These are phyloP conservation scores for Ptychadena robeensis DNA, from an alignment of 2,797 vertebrate genomes.

Conservation along the genomic window DNA sequence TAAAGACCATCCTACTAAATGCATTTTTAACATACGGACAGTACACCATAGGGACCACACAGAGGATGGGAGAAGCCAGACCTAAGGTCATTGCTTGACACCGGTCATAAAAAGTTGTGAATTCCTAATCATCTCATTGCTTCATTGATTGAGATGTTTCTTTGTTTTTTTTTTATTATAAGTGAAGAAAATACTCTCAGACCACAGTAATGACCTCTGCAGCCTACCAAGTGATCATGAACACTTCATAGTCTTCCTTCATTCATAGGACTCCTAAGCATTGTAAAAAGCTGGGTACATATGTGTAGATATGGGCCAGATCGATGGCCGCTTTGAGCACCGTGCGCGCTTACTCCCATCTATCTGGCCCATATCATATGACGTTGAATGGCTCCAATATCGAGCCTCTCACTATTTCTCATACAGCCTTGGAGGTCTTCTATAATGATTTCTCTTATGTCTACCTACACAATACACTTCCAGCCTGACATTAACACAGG, in stretches of 20 bases:
- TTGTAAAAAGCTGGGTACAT: background rate
- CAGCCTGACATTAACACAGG: background rate
- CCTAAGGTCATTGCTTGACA: background rate
- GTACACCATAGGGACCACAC: background rate
- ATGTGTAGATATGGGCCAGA: no score
- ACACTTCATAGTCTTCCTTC: background rate
- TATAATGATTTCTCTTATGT: background rate
- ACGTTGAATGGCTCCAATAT: no score
- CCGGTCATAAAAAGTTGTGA: background rate
- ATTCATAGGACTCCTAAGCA: background rate
- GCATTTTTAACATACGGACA: conserved; percentile 1
- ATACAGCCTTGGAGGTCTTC: background rate
- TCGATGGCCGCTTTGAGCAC: no score
- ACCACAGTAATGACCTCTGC: no score
- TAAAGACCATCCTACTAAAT: conserved; percentile 17
- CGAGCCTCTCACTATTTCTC: background rate
- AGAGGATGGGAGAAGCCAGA: background rate
- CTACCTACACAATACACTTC: no score
- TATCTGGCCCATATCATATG: no score
- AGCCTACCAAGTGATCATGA: background rate
- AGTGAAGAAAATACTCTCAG: no score
- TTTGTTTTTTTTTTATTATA: no score
- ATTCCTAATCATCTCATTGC: background rate
- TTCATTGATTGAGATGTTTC: background rate
- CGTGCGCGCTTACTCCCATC: no score